Percentiles rank a stretch among this genome's conserved stretches.
Evolutionary conservation across 1,140 invertebrate genomes (phyloP).

Genomic region (Heliconius hewitsoni): DNA sequence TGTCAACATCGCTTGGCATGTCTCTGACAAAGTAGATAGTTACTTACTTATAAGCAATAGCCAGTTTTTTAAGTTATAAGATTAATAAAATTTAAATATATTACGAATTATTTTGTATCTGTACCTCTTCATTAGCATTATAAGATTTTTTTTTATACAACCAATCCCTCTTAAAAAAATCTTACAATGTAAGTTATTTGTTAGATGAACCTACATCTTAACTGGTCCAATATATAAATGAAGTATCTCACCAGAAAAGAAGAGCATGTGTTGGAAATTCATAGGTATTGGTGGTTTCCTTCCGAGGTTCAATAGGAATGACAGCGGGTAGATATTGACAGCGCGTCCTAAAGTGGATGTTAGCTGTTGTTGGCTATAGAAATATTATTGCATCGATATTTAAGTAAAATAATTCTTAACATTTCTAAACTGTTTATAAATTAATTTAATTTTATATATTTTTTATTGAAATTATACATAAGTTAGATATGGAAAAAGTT

Average conservation of each 20-base stretch:
- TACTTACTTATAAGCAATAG: too few relatives aligned
- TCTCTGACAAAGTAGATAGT: too few relatives aligned
- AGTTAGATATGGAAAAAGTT: too few relatives aligned
- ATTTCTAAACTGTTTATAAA: neutral
- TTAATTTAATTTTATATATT: neutral
- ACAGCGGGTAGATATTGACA: constrained; percentile 96
- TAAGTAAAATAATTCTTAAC: neutral
- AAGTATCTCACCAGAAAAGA: constrained; percentile 92
- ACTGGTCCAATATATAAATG: neutral
- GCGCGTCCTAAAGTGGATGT: constrained; percentile 89
- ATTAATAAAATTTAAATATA: too few relatives aligned
- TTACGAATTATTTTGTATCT: too few relatives aligned
- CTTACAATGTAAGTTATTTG: too few relatives aligned
- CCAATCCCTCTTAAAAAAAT: too few relatives aligned
- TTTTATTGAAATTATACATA: neutral
- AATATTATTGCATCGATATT: neutral
- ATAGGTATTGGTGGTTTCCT: constrained; percentile 95
- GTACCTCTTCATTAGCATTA: too few relatives aligned
- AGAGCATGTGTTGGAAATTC: constrained; percentile 99
- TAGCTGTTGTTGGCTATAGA: constrained; percentile 48
- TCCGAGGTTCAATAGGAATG: constrained; percentile 96
- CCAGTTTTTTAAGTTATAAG: too few relatives aligned
- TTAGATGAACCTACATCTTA: neutral
- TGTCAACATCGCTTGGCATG: too few relatives aligned
- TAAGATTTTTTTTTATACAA: too few relatives aligned